phyloP scores from a whole-genome alignment of 1,140 invertebrate species.

The Drosophila ogumai region DNA sequence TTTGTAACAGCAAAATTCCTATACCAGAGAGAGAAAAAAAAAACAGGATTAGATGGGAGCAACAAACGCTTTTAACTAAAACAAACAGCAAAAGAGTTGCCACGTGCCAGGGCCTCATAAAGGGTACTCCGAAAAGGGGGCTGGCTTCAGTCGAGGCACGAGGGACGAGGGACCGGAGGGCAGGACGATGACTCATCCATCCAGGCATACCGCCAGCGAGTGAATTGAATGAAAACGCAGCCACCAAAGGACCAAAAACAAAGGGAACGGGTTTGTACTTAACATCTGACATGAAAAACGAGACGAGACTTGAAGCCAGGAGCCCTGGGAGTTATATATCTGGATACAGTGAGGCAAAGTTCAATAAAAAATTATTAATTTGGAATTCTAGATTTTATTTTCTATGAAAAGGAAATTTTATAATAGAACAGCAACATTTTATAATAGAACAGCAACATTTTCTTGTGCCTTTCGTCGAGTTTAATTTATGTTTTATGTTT shows the following conservation, averaged over 20 bases:
- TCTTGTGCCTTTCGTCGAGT: background rate
- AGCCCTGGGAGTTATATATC: slow-evolving; percentile 2
- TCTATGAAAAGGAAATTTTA: background rate
- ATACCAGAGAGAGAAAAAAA: background rate
- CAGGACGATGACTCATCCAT: slow-evolving; percentile 68
- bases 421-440: background rate
- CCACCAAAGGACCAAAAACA: slow-evolving; percentile 17
- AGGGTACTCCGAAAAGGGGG: background rate
- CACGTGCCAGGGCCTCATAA: slow-evolving; percentile 47
- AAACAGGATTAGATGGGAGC: slow-evolving; percentile 51
- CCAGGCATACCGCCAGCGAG: slow-evolving; percentile 61
- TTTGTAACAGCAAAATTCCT: background rate
- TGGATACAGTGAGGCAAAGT: slow-evolving; percentile 6
- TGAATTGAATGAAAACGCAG: slow-evolving; percentile 56
- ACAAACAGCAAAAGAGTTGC: slow-evolving; percentile 61
- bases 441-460: background rate
- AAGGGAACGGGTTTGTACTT: slow-evolving; percentile 47
- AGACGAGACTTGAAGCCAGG: slow-evolving; percentile 19
- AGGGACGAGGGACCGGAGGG: background rate
- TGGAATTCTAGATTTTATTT: background rate
- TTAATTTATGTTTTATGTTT: background rate
- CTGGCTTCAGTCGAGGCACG: background rate
- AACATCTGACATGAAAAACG: slow-evolving; percentile 70
- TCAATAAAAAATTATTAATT: background rate
- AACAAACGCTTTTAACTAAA: slow-evolving; percentile 70